These are phyloP conservation scores for Helogale parvula DNA, from an alignment of 2,113 vertebrate genomes.

Conservation along the genomic window DNA sequence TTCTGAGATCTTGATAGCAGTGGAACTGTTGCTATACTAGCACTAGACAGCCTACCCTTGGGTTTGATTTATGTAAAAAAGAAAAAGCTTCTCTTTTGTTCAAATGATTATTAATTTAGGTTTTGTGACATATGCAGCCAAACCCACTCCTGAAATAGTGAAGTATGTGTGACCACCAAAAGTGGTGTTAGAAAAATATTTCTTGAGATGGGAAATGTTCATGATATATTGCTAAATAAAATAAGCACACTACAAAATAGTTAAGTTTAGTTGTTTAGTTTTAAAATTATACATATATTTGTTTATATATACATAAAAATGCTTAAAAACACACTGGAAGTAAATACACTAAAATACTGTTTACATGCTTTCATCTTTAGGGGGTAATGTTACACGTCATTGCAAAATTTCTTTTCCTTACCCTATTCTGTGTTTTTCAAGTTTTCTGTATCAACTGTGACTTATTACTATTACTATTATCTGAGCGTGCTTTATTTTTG, in stretches of 20 bases:
- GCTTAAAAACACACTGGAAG: conserved; percentile 41
- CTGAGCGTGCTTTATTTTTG: conserved; percentile 37
- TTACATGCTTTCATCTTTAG: conserved; percentile 44
- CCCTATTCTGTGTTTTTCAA: conserved; percentile 41
- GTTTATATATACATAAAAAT: not conserved
- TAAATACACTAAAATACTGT: conserved; percentile 23
- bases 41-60: not conserved
- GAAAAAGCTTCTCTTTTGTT: conserved; percentile 26
- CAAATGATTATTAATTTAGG: conserved; percentile 8
- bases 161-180: conserved; percentile 48
- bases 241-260: conserved; percentile 52
- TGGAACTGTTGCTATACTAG: not conserved
- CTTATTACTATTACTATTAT: conserved; percentile 22
- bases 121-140: not conserved
- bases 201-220: conserved; percentile 40
- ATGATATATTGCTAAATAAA: conserved; percentile 58
- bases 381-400: not conserved
- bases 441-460: conserved; percentile 47
- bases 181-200: conserved; percentile 44
- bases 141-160: conserved; percentile 32
- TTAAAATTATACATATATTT: conserved; percentile 6
- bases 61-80: not conserved
- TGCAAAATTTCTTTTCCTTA: conserved; percentile 65
- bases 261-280: not conserved
- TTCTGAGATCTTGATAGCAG: conserved; percentile 20